phyloP scores from a whole-genome alignment of 2,113 vertebrate species.

The Pristiophorus japonicus region DNA sequence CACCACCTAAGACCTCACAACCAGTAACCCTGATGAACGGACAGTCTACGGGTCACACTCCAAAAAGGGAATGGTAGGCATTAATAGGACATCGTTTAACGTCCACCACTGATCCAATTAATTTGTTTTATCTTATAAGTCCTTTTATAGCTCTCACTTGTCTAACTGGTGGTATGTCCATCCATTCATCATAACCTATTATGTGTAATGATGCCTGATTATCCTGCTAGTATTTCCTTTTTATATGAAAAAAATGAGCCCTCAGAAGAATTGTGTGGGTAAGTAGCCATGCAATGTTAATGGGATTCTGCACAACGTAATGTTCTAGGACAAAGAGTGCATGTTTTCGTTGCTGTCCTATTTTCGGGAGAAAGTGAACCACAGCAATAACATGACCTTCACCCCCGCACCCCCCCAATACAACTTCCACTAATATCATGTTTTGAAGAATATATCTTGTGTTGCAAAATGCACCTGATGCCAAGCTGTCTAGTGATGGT shows the following conservation, averaged over 20 bases:
- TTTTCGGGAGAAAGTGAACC: neutral
- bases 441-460: neutral
- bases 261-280: constrained; percentile 33
- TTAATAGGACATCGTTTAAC: neutral
- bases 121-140: constrained; percentile 15
- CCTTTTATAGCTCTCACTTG: neutral
- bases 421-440: neutral
- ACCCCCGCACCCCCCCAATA: neutral
- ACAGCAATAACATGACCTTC: neutral
- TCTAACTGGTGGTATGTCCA: neutral
- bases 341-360: neutral
- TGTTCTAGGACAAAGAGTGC: neutral
- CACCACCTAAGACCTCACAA: constrained; percentile 77
- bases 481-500: neutral
- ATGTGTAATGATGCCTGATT: constrained; percentile 28
- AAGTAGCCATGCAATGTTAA: constrained; percentile 29
- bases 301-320: constrained; percentile 23
- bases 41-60: constrained; percentile 79
- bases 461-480: neutral
- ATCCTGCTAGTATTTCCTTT: constrained; percentile 24
- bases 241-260: constrained; percentile 24
- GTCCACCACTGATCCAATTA: constrained; percentile 14
- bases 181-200: constrained; percentile 26
- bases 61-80: constrained; percentile 89
- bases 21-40: constrained; percentile 93